Evolutionary conservation across 2,888 invertebrate genomes (phyloP).

Genomic region (Junonia oenone): DNA sequence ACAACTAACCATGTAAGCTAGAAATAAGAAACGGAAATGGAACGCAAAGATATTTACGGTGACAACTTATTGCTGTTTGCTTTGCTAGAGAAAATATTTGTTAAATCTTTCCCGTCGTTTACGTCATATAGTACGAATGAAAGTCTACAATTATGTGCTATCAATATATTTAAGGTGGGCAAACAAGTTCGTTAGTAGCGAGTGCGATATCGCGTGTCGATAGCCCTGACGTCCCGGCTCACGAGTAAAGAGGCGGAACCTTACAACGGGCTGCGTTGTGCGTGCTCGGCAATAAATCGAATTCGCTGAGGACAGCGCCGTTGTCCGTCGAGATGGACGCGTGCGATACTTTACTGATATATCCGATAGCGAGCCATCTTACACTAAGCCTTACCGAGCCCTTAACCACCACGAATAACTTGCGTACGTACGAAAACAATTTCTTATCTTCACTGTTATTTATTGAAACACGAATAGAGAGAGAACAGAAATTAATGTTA

Average conservation of each 20-base stretch:
- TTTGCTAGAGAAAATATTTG: background rate
- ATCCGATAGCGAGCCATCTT: slow-evolving; percentile 41
- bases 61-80: background rate
- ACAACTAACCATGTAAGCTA: background rate
- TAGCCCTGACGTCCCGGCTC: slow-evolving; percentile 47
- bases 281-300: slow-evolving; percentile 57
- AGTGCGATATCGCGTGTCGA: slow-evolving; percentile 51
- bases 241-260: slow-evolving; percentile 57
- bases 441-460: slow-evolving; percentile 3
- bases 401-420: background rate
- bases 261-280: slow-evolving; percentile 63
- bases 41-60: background rate
- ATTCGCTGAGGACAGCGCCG: slow-evolving; percentile 61
- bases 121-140: slow-evolving; percentile 3
- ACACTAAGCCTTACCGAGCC: slow-evolving; percentile 27
- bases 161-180: slow-evolving; percentile 34
- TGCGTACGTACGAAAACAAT: background rate
- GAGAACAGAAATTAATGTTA: slow-evolving; percentile 3
- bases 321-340: slow-evolving; percentile 54
- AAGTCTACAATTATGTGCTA: slow-evolving; percentile 12
- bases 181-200: slow-evolving; percentile 54
- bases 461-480: background rate
- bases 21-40: background rate
- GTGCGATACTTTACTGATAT: slow-evolving; percentile 53
- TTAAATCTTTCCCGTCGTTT: slow-evolving; percentile 1